phyloP scores from a whole-genome alignment of 2,888 invertebrate genomes.

The Anticlea derivata region DNA sequence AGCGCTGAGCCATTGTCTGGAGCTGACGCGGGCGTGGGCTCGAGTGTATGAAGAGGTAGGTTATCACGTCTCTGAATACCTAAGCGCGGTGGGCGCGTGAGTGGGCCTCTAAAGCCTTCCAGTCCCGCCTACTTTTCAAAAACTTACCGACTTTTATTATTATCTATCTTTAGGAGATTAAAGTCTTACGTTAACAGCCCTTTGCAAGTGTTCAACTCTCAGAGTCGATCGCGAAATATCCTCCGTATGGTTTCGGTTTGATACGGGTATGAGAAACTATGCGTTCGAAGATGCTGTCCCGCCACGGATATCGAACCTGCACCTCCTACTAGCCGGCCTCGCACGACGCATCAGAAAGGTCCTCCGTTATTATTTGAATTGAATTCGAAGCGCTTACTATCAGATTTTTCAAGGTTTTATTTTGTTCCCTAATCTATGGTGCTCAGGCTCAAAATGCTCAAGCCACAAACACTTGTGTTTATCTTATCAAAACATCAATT shows the following conservation, averaged over 20 bases:
- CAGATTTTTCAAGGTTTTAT: too few relatives aligned
- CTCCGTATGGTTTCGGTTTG: too few relatives aligned
- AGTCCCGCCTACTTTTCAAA: conserved; percentile 19
- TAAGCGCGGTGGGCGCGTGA: conserved; percentile 18
- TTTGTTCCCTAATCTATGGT: background rate
- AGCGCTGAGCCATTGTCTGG: conserved; percentile 18
- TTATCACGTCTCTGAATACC: conserved; percentile 16
- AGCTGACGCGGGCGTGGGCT: conserved; percentile 15
- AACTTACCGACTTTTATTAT: conserved; percentile 8
- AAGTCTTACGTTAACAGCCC: background rate
- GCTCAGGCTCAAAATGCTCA: background rate
- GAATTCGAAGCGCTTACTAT: too few relatives aligned
- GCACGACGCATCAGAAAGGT: too few relatives aligned
- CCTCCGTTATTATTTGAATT: too few relatives aligned
- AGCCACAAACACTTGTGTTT: background rate
- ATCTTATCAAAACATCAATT: conserved; percentile 1
- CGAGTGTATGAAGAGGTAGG: conserved; percentile 1
- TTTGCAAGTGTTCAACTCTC: background rate
- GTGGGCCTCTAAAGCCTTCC: conserved; percentile 17
- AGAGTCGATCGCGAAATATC: background rate
- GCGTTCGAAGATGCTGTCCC: too few relatives aligned
- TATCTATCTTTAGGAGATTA: background rate
- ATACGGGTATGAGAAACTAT: too few relatives aligned
- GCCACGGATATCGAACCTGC: too few relatives aligned
- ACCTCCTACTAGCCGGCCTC: too few relatives aligned